phyloP scores from a whole-genome alignment of 2,113 vertebrate genomes.

The Mormyrus iriodes region DNA sequence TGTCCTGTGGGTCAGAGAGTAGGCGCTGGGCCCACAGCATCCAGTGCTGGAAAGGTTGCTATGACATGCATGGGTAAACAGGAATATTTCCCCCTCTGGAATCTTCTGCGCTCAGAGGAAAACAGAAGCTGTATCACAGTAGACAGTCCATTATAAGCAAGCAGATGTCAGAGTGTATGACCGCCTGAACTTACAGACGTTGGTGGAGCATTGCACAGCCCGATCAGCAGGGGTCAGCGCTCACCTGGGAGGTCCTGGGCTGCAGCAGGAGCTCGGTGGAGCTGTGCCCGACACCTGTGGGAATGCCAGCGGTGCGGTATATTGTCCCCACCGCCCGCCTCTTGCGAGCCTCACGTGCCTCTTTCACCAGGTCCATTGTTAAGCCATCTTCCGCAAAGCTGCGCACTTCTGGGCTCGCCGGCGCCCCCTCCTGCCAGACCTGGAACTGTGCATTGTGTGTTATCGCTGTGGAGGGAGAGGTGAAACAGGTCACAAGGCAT shows the following conservation, averaged over 20 bases:
- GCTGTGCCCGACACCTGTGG: conserved; percentile 65
- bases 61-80: not conserved
- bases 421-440: conserved; percentile 60
- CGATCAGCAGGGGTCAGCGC: conserved; percentile 20
- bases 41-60: not conserved
- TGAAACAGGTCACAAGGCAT: conserved; percentile 37
- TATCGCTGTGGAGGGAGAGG: conserved; percentile 48
- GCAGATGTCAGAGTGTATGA: not conserved
- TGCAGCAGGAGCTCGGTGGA: conserved; percentile 59
- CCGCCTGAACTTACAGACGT: not conserved
- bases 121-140: not conserved
- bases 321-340: conserved; percentile 51
- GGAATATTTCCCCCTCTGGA: not conserved
- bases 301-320: conserved; percentile 62
- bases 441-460: conserved; percentile 61
- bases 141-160: not conserved
- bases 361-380: conserved; percentile 61
- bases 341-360: conserved; percentile 60
- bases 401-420: conserved; percentile 55
- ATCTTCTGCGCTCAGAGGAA: not conserved
- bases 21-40: not conserved
- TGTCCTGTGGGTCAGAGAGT: not conserved
- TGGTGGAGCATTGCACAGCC: not conserved
- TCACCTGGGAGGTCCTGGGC: conserved; percentile 59
- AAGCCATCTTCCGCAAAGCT: conserved; percentile 63